A percentile compares a stretch with the other conserved stretches of the same genome.
Conservation (phyloP, 2,888 invertebrate genomes). For the Glaucopsyche alexis region DNA sequence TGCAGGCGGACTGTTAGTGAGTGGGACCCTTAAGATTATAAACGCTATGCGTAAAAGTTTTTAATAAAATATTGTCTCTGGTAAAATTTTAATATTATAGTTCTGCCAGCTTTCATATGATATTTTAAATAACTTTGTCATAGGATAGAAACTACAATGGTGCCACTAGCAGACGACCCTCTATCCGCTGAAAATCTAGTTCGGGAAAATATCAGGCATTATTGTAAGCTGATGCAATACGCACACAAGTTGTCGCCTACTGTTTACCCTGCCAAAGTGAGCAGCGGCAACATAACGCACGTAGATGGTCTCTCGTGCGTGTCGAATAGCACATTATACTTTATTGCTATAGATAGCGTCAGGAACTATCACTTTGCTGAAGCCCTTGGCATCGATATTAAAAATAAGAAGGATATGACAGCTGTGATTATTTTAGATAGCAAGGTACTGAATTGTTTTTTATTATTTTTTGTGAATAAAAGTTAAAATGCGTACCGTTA, state of each 20-base stretch:
- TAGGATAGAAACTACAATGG: slow-evolving; percentile 70
- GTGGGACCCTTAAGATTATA: too few species aligned
- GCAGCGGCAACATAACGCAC: slow-evolving; percentile 50
- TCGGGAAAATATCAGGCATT: slow-evolving; percentile 60
- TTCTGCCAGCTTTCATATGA: neutral
- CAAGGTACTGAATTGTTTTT: slow-evolving; percentile 65
- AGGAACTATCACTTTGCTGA: slow-evolving; percentile 87
- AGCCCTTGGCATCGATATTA: slow-evolving; percentile 85
- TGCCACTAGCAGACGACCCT: slow-evolving; percentile 71
- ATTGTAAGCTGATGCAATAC: slow-evolving; percentile 62
- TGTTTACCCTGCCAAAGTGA: slow-evolving; percentile 51
- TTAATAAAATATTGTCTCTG: too few species aligned
- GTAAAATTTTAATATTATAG: neutral
- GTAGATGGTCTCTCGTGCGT: slow-evolving; percentile 74
- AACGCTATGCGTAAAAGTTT: too few species aligned
- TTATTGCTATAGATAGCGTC: slow-evolving; percentile 86
- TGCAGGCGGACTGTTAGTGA: too few species aligned
- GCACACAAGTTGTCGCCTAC: slow-evolving; percentile 63
- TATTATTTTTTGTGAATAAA: slow-evolving; percentile 38
- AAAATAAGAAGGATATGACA: slow-evolving; percentile 80
- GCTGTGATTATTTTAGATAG: slow-evolving; percentile 86
- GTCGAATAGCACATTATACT: slow-evolving; percentile 59
- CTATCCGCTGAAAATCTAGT: slow-evolving; percentile 76
- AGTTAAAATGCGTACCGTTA: neutral
- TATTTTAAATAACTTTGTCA: slow-evolving; percentile 37